A percentile compares a stretch with the other conserved stretches of the same genome.
Evolutionary conservation across 2,113 vertebrate species (phyloP).

Genomic region (Lanius ludovicianus): DNA sequence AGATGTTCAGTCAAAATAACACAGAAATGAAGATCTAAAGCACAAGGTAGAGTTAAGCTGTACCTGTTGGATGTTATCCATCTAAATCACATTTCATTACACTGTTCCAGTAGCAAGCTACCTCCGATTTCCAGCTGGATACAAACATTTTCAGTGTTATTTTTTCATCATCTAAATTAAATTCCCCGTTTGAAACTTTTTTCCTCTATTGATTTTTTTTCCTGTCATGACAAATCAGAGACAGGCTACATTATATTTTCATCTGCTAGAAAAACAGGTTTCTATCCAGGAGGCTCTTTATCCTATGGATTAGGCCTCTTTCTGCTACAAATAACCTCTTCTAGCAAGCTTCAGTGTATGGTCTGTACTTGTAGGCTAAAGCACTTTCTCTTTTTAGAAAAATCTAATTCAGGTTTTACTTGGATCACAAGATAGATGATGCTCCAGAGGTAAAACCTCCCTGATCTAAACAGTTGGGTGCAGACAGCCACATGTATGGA

Average conservation of each 20-base stretch:
- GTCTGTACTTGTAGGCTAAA: neutral
- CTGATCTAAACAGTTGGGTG: neutral
- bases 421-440: neutral
- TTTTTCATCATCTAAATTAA: constrained; percentile 38
- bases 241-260: constrained; percentile 7
- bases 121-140: constrained; percentile 3
- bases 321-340: neutral
- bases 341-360: neutral
- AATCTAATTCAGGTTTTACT: neutral
- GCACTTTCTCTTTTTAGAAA: neutral
- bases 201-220: neutral
- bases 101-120: constrained; percentile 5
- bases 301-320: neutral
- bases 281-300: neutral
- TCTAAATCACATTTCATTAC: constrained; percentile 17
- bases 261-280: neutral
- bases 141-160: constrained; percentile 29
- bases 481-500: neutral
- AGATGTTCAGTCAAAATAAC: neutral
- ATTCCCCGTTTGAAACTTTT: constrained; percentile 18
- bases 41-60: neutral
- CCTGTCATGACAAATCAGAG: constrained; percentile 8
- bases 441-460: neutral
- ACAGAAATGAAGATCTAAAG: neutral
- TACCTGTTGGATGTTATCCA: neutral